Evolutionary conservation across 35 echinoderm and acorn worm genomes (phyloP).

Genomic region (Strongylocentrotus purpuratus): DNA sequence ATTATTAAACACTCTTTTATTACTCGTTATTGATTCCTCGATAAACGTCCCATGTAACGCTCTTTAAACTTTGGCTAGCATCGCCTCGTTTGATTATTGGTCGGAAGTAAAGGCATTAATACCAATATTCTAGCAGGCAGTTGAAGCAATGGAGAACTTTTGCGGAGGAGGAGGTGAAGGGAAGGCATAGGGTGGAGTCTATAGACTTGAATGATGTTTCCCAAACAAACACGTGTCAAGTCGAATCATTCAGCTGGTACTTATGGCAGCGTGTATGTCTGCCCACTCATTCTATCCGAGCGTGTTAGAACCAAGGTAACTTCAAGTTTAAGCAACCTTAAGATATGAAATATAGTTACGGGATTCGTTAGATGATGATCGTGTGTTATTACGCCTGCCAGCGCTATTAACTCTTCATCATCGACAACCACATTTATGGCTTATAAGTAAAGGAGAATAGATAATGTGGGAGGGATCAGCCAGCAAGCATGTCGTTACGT

Average conservation of each 20-base stretch:
- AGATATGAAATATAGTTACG: neutral
- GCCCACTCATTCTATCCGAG: neutral
- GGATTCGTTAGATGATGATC: neutral
- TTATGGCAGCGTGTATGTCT: neutral
- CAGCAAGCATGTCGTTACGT: neutral
- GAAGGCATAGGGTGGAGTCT: conserved; percentile 7
- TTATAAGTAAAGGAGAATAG: neutral
- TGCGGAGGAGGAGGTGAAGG: neutral
- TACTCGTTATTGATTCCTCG: neutral
- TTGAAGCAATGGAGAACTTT: neutral
- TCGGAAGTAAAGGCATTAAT: neutral
- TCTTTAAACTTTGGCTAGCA: neutral
- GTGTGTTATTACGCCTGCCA: neutral
- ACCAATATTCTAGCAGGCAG: neutral
- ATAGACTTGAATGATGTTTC: conserved; percentile 26
- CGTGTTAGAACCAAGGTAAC: neutral
- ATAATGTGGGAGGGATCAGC: conserved; percentile 8
- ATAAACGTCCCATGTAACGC: neutral
- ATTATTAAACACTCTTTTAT: neutral
- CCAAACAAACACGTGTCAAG: conserved; percentile 40
- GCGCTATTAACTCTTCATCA: neutral
- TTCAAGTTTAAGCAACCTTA: conserved; percentile 15
- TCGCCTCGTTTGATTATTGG: neutral
- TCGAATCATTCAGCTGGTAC: conserved; percentile 7
- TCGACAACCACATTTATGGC: neutral